A percentile compares a stretch with the other conserved stretches of the same genome.
Conservation (phyloP, 2,888 invertebrate species). For the Neoscelio sp. region DNA sequence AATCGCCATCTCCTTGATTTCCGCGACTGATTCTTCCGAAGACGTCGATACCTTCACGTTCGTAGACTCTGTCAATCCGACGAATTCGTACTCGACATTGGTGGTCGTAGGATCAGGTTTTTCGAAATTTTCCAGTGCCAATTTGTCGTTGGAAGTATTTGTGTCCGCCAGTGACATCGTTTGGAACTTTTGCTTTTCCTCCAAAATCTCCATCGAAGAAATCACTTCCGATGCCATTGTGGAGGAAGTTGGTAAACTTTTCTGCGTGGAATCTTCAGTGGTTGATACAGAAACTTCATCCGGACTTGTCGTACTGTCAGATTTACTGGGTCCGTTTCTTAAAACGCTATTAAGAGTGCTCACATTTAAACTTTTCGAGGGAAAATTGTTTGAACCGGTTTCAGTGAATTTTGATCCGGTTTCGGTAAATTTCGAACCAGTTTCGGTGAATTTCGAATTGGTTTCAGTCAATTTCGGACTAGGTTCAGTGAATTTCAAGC, state of each 20-base stretch:
- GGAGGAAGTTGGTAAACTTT: neutral
- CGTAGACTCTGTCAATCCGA: slow-evolving; percentile 74
- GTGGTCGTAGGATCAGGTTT: slow-evolving; percentile 69
- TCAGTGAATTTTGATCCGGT: neutral
- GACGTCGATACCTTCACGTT: slow-evolving; percentile 23
- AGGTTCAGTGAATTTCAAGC: neutral
- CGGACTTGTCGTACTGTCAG: too few species aligned
- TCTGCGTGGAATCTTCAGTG: slow-evolving; percentile 9
- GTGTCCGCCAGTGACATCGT: slow-evolving; percentile 40
- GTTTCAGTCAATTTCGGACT: slow-evolving; percentile 9
- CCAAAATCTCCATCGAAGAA: slow-evolving; percentile 14
- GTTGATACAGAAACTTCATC: slow-evolving; percentile 8
- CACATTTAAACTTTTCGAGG: slow-evolving; percentile 17
- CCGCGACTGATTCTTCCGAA: slow-evolving; percentile 17
- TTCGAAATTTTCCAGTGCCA: slow-evolving; percentile 52
- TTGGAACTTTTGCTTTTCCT: slow-evolving; percentile 35
- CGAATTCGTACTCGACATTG: slow-evolving; percentile 76
- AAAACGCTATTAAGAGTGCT: slow-evolving; percentile 43
- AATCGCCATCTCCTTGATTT: too few species aligned
- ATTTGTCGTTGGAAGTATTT: slow-evolving; percentile 51
- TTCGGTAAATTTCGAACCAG: slow-evolving; percentile 9
- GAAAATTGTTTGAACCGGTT: slow-evolving; percentile 2
- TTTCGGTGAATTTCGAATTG: neutral
- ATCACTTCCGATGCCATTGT: slow-evolving; percentile 8
- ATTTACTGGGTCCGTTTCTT: slow-evolving; percentile 13